Conservation (phyloP, 2,797 vertebrate species). For the Hyperoplus immaculatus region DNA sequence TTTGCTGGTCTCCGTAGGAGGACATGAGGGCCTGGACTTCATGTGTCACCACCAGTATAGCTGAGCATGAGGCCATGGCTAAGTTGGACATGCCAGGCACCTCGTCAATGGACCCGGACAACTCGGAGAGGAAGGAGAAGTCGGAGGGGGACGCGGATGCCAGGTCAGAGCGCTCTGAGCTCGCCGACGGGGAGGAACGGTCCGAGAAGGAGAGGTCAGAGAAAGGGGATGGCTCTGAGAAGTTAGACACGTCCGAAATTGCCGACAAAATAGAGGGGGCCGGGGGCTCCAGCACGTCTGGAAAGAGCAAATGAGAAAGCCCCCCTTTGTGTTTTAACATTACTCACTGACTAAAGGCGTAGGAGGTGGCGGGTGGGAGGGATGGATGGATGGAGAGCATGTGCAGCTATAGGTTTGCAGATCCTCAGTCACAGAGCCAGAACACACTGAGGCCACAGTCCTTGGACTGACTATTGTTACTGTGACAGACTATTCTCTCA, state of each 20-base stretch:
- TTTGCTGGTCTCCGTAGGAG: conserved; percentile 81
- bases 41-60: conserved; percentile 84
- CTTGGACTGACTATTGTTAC: conserved; percentile 76
- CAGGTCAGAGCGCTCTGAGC: conserved; percentile 83
- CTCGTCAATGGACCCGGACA: conserved; percentile 89
- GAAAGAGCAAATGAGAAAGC: conserved; percentile 86
- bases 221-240: conserved; percentile 84
- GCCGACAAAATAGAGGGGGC: conserved; percentile 83
- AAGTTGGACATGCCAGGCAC: conserved; percentile 90
- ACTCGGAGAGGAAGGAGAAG: conserved; percentile 85
- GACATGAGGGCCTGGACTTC: conserved; percentile 92
- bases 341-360: conserved; percentile 66
- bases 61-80: conserved; percentile 86
- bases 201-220: conserved; percentile 84
- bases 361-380: conserved; percentile 60
- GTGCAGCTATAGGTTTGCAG: conserved; percentile 74
- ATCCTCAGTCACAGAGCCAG: conserved; percentile 73
- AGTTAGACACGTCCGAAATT: conserved; percentile 82
- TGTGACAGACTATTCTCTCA: conserved; percentile 82
- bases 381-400: conserved; percentile 77
- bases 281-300: conserved; percentile 87
- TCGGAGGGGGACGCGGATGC: conserved; percentile 84
- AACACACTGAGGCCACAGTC: conserved; percentile 68
- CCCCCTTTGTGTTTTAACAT: conserved; percentile 59
- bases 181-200: conserved; percentile 77